Conservation (phyloP, 1,140 invertebrate genomes). For the Apis dorsata region DNA sequence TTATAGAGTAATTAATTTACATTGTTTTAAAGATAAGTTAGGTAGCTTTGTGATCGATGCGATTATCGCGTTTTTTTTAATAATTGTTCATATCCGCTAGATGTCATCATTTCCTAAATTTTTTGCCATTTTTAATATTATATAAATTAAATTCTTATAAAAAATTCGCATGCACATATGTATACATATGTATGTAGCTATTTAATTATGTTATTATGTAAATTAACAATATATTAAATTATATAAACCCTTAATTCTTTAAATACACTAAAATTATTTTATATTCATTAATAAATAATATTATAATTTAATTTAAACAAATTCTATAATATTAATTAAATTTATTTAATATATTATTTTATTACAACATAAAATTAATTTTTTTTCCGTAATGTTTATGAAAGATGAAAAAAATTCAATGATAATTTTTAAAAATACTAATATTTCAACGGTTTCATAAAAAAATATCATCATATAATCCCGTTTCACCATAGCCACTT, state of each 20-base stretch:
- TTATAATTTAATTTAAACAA: background rate
- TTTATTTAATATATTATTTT: background rate
- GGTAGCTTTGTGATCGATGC: background rate
- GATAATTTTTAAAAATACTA: background rate
- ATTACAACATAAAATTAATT: too few relatives aligned
- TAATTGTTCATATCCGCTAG: background rate
- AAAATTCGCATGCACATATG: background rate
- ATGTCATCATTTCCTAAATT: background rate
- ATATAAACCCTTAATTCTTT: background rate
- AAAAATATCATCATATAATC: background rate
- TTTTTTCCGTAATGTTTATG: too few relatives aligned
- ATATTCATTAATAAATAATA: background rate
- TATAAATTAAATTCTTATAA: background rate
- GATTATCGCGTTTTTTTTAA: too few relatives aligned
- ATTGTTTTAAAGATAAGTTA: background rate
- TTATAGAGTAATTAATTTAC: background rate
- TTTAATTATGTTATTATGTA: background rate
- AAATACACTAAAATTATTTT: background rate
- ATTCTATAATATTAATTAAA: background rate
- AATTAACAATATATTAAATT: background rate
- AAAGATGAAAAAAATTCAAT: background rate
- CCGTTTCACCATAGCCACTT: conserved; percentile 24
- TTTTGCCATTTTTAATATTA: background rate
- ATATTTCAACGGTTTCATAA: background rate
- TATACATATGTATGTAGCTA: conserved; percentile 1